These are phyloP conservation scores for Carassius gibelio DNA, from an alignment of 2,113 vertebrate species.

Conservation along the genomic window DNA sequence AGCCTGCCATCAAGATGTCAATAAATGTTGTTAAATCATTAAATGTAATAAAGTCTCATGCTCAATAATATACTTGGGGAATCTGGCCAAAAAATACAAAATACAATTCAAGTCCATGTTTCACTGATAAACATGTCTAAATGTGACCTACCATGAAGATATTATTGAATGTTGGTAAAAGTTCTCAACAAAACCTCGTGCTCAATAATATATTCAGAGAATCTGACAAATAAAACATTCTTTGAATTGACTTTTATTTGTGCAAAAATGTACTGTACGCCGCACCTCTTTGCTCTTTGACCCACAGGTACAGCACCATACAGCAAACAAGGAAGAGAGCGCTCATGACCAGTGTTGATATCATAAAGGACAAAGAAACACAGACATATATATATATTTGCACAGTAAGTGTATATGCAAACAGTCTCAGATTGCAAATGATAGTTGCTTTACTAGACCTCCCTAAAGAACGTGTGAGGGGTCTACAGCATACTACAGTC, in stretches of 20 bases:
- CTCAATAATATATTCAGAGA: neutral
- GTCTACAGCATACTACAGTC: neutral
- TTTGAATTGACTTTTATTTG: neutral
- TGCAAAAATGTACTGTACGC: neutral
- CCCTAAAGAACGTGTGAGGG: neutral
- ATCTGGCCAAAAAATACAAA: no score
- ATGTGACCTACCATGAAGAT: neutral
- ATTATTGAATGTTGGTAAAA: neutral
- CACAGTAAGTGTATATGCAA: neutral
- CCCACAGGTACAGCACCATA: constrained; percentile 73
- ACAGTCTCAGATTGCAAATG: neutral
- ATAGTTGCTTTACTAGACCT: neutral
- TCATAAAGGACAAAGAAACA: constrained; percentile 63
- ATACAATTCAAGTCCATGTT: no score
- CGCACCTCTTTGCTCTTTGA: constrained; percentile 76
- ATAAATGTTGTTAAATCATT: neutral
- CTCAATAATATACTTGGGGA: no score
- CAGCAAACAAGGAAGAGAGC: constrained; percentile 74
- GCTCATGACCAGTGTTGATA: constrained; percentile 70
- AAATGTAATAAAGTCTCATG: no score
- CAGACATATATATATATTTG: constrained; percentile 29
- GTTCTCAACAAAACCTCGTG: neutral
- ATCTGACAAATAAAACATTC: neutral
- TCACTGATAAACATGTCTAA: no score
- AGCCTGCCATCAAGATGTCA: no score